Base-by-base conservation (phyloP, 2,113 vertebrate species). In the Clarias gariepinus region DNA sequence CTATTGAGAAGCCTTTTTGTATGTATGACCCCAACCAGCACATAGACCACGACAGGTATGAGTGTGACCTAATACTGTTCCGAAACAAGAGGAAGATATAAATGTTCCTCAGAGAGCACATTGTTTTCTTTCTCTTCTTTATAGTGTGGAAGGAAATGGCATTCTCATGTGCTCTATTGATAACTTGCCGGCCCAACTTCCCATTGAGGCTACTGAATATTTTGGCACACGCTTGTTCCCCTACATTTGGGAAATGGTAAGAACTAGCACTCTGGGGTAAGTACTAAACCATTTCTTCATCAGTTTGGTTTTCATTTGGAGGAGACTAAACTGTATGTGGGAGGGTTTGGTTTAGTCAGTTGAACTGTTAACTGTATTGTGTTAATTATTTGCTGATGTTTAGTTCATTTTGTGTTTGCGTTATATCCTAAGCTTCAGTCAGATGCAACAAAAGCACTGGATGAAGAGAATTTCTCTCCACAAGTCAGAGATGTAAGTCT, bases 81-180 rank as follows among this genome's bases (percentile, higher is more conserved):
- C 53, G 6, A 55, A 63, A 41, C n/a, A 30, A 61, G 30, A 36
- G 11, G 21, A 5, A 81, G 19, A 16, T 58, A 21, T 58, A 6
- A 79, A 58, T 19, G 33, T 0, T 58, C 23, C 19, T 33, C 15
- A 60, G 19, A n/a, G n/a, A 36, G 55, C 15, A 74, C 23, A 13
- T 58, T n/a, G 15, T 30, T 53, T 55, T 1, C 63, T 71, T 2
- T 64, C 30, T 61, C 28, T 60, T 77, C 30, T 30, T 1, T 66
- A 55, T 90, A 99, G 98, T 33, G 96, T 99, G 82, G 97, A 99
- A 93, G 98, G 98, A 81, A 96, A 94, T 0, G 98, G 98, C 28
- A 97, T 99, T 93, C 95, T 99, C 86, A 99, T 99, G 97, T 99
- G 98, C 92, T 99, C 98, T 90, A 99, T 99, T 81, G 98, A 99